A percentile compares a stretch with the other conserved stretches of the same genome.
phyloP scores from a whole-genome alignment of 2,888 invertebrate species.

The Watsonalla cultraria region DNA sequence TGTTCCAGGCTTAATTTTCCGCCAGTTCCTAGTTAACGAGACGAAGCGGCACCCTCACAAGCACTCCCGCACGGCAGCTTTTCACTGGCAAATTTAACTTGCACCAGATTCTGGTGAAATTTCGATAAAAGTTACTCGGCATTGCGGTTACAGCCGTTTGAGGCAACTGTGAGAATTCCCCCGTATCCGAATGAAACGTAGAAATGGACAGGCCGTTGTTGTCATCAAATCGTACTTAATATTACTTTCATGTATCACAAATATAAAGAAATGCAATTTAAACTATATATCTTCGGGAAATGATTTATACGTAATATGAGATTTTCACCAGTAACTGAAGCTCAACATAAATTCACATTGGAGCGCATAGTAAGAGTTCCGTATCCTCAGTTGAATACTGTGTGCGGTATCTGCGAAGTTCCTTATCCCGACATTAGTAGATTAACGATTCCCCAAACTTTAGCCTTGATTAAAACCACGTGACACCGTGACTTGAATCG shows the following conservation, averaged over 20 bases:
- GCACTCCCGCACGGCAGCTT: slow-evolving; percentile 21
- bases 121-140: background rate
- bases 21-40: slow-evolving; percentile 51
- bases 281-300: too few species aligned
- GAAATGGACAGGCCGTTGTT: too few species aligned
- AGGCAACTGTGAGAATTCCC: too few species aligned
- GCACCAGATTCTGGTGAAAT: slow-evolving; percentile 11
- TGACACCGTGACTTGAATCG: slow-evolving; percentile 47
- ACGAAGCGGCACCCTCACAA: slow-evolving; percentile 22
- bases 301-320: too few species aligned
- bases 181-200: too few species aligned
- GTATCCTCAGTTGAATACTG: slow-evolving; percentile 3
- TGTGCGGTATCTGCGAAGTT: slow-evolving; percentile 17
- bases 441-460: slow-evolving; percentile 51
- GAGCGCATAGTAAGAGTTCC: background rate
- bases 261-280: too few species aligned
- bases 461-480: slow-evolving; percentile 50
- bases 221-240: too few species aligned
- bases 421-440: slow-evolving; percentile 47
- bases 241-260: too few species aligned
- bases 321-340: slow-evolving; percentile 13
- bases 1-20: slow-evolving; percentile 50
- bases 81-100: slow-evolving; percentile 22
- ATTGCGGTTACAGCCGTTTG: background rate
- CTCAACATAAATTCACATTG: slow-evolving; percentile 5